Percentiles rank a stretch among this genome's conserved stretches.
phyloP scores from a whole-genome alignment of 2,113 vertebrate species.

The Aleadryas rufinucha region DNA sequence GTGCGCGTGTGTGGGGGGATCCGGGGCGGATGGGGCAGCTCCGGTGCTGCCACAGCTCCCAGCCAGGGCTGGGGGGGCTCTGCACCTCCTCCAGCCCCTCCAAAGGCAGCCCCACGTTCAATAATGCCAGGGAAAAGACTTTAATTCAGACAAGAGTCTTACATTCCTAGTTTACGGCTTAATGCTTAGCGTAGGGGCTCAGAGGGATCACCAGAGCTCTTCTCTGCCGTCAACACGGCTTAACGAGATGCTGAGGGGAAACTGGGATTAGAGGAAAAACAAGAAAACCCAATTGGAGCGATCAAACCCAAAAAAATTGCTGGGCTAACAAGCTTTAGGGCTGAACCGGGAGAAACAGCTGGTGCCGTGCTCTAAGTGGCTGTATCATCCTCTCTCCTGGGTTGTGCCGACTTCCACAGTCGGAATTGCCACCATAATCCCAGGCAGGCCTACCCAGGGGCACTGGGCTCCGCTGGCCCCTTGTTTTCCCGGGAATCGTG shows the following conservation, averaged over 20 bases:
- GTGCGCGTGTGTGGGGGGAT: fast-evolving
- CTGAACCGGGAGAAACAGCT: slow-evolving; percentile 43
- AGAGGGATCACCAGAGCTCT: slow-evolving; percentile 49
- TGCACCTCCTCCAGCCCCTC: neutral
- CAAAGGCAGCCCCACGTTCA: neutral
- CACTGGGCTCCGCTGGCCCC: neutral
- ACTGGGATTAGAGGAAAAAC: slow-evolving; percentile 39
- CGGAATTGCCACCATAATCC: slow-evolving; percentile 19
- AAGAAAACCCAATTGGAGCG: slow-evolving; percentile 59
- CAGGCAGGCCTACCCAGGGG: neutral
- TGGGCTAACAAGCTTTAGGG: slow-evolving; percentile 49
- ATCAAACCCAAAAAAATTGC: neutral
- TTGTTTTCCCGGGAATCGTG: neutral
- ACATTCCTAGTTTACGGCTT: slow-evolving; percentile 56
- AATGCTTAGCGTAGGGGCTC: slow-evolving; percentile 54
- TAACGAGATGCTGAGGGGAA: slow-evolving; percentile 54
- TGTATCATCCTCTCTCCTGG: slow-evolving; percentile 52
- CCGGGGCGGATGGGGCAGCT: neutral
- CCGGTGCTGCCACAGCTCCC: neutral
- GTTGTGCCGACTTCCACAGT: slow-evolving; percentile 3
- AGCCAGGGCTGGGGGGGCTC: neutral
- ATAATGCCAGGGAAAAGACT: neutral
- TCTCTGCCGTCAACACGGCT: slow-evolving; percentile 24
- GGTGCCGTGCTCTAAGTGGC: slow-evolving; percentile 56
- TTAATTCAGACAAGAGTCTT: slow-evolving; percentile 53